Percentiles rank a stretch among this genome's conserved stretches.
Evolutionary conservation across 2,113 vertebrate genomes (phyloP).

Genomic region (Otus sunia): DNA sequence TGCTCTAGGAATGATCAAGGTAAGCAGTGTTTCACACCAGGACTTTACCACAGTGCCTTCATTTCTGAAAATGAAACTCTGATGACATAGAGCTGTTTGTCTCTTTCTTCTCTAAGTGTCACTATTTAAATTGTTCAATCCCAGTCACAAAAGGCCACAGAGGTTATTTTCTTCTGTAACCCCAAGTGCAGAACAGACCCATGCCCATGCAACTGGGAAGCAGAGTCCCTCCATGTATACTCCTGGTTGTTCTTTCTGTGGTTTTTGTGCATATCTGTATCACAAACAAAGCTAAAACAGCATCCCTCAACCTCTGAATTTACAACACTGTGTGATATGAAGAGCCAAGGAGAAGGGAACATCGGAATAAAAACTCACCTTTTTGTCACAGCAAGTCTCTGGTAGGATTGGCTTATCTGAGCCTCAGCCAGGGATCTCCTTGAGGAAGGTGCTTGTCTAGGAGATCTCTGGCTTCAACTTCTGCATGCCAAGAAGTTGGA

Average conservation of each 20-base stretch:
- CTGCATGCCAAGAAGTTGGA: not conserved
- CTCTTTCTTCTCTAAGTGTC: not conserved
- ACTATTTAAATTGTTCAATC: not conserved
- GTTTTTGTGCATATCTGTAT: not conserved
- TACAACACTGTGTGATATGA: not conserved
- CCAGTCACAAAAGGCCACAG: not conserved
- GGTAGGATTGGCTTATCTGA: not conserved
- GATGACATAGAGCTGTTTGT: not conserved
- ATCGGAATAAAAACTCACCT: not conserved
- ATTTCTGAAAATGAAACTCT: not conserved
- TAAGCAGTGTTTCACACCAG: not conserved
- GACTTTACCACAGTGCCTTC: not conserved
- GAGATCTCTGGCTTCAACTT: not conserved
- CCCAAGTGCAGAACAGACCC: not conserved
- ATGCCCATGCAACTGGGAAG: accelerated
- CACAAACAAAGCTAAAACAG: not conserved
- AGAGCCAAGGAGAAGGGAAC: not conserved
- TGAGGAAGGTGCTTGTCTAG: not conserved
- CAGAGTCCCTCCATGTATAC: not conserved
- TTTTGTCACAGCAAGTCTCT: not conserved
- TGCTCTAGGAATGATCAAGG: accelerated
- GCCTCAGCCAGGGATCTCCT: not conserved
- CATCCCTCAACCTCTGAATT: not conserved
- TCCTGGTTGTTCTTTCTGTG: not conserved
- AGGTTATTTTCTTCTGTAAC: not conserved